Evolutionary conservation across 2,113 vertebrate genomes (phyloP).

Genomic region (Rattus norvegicus): GRCr8 NC_086035.1:24942001-24942500

Average conservation of each 20-base stretch:
- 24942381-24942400: neutral
- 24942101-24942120: conserved; percentile 85
- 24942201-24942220: conserved; percentile 86
- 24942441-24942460: neutral
- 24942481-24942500: neutral
- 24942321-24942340: conserved; percentile 26
- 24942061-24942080: conserved; percentile 81
- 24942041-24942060: conserved; percentile 72
- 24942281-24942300: conserved; percentile 81
- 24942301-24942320: conserved; percentile 69
- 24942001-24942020: conserved; percentile 68
- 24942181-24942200: conserved; percentile 86
- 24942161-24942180: conserved; percentile 87
- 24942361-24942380: no score
- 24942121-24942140: conserved; percentile 87
- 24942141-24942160: conserved; percentile 85
- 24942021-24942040: conserved; percentile 65
- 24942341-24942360: conserved; percentile 13
- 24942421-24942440: neutral
- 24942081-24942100: conserved; percentile 81
- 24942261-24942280: conserved; percentile 79
- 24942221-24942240: conserved; percentile 83
- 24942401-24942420: no score
- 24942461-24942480: no score
- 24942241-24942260: conserved; percentile 81